These are phyloP conservation scores for Patella depressa DNA, from an alignment of 2,888 invertebrate species.

Conservation along the genomic window DNA sequence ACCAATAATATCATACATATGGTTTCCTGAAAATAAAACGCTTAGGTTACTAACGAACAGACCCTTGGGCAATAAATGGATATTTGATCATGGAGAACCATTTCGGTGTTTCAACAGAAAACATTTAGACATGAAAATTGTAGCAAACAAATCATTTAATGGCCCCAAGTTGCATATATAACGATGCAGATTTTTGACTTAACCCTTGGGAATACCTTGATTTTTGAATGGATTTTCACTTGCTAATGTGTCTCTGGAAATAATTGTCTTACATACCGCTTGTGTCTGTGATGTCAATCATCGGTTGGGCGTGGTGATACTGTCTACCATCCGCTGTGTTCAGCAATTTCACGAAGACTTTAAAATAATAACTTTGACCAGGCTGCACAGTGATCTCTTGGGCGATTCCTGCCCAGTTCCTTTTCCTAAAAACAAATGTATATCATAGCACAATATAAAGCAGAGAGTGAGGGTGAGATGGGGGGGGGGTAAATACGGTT, in stretches of 20 bases:
- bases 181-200: no score
- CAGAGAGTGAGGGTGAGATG: no score
- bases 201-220: no score
- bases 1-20: background rate
- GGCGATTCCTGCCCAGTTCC: conserved; percentile 14
- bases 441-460: background rate
- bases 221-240: background rate
- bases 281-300: background rate
- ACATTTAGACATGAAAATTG: no score
- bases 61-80: no score
- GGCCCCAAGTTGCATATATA: no score
- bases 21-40: background rate
- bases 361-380: conserved; percentile 1
- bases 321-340: conserved; percentile 1
- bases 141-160: no score
- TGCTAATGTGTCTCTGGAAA: background rate
- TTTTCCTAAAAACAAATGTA: background rate
- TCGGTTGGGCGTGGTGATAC: background rate
- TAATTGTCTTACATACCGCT: background rate
- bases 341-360: conserved; percentile 10
- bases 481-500: no score
- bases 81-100: no score
- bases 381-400: background rate
- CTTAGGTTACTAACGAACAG: no score
- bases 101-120: no score